Evolutionary conservation across 2,888 invertebrate species (phyloP).

Genomic region (Agrotis segetum): DNA sequence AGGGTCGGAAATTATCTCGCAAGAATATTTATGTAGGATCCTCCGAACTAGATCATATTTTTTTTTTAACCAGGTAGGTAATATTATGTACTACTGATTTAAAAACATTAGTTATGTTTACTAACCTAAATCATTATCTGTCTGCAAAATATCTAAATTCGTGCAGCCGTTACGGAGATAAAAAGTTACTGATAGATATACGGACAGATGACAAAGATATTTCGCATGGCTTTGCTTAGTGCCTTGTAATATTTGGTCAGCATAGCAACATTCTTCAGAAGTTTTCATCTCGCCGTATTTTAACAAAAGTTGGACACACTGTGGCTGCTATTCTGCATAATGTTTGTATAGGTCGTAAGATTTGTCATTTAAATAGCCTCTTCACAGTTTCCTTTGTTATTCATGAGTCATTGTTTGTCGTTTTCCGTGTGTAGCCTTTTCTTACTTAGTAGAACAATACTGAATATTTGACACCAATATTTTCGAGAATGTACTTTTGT

Average conservation of each 20-base stretch:
- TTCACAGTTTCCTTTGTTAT: slow-evolving; percentile 51
- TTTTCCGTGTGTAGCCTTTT: slow-evolving; percentile 38
- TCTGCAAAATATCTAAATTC: background rate
- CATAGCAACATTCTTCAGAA: slow-evolving; percentile 1
- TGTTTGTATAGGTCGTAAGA: slow-evolving; percentile 27
- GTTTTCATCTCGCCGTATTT: background rate
- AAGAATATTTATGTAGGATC: no score
- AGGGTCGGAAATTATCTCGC: background rate
- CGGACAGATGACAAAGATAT: background rate
- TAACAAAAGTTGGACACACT: slow-evolving; percentile 23
- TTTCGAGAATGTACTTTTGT: background rate
- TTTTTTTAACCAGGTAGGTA: no score
- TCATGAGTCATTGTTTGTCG: slow-evolving; percentile 59
- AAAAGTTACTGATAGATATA: background rate
- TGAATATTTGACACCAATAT: slow-evolving; percentile 8
- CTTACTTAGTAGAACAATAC: slow-evolving; percentile 20
- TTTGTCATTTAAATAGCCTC: slow-evolving; percentile 30
- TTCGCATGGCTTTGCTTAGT: background rate
- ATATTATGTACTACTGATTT: no score
- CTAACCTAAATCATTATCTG: background rate
- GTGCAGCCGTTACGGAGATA: background rate
- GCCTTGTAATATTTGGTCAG: background rate
- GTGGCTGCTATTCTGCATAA: slow-evolving; percentile 18
- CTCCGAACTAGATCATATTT: no score
- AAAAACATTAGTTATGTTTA: background rate